phyloP scores from a whole-genome alignment of 2,113 vertebrate genomes.

The Corythoichthys haematopterus region DNA sequence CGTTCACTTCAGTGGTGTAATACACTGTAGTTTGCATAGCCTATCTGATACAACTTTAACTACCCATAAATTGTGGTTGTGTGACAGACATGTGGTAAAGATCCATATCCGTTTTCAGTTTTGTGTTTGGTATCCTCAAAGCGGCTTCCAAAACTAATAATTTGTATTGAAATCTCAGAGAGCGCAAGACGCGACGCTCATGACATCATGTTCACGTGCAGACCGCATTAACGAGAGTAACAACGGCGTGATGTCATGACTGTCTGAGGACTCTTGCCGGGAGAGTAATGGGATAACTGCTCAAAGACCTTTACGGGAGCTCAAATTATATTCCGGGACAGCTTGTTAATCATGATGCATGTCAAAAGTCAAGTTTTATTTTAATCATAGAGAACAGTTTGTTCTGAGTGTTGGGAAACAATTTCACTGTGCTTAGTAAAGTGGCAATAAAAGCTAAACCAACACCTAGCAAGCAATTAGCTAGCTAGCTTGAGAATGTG shows the following conservation, averaged over 20 bases:
- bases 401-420: neutral
- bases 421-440: too few species aligned
- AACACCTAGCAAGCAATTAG: too few species aligned
- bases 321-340: constrained; percentile 26
- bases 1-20: neutral
- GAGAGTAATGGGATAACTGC: constrained; percentile 49
- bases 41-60: constrained; percentile 47
- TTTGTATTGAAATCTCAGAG: constrained; percentile 24
- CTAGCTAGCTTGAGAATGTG: too few species aligned
- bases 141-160: constrained; percentile 16
- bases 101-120: constrained; percentile 11
- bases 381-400: neutral
- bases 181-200: constrained; percentile 16
- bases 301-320: constrained; percentile 46
- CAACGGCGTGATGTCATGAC: constrained; percentile 53
- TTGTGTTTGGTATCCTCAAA: neutral
- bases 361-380: constrained; percentile 9
- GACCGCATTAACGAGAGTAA: constrained; percentile 53
- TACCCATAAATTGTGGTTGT: constrained; percentile 52
- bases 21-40: constrained; percentile 25
- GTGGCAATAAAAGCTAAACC: too few species aligned
- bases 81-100: constrained; percentile 50
- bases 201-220: constrained; percentile 45
- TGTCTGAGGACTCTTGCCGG: constrained; percentile 47
- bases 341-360: constrained; percentile 14